Conservation (phyloP, 2,797 vertebrate species). For the Neosalanx taihuensis region DNA sequence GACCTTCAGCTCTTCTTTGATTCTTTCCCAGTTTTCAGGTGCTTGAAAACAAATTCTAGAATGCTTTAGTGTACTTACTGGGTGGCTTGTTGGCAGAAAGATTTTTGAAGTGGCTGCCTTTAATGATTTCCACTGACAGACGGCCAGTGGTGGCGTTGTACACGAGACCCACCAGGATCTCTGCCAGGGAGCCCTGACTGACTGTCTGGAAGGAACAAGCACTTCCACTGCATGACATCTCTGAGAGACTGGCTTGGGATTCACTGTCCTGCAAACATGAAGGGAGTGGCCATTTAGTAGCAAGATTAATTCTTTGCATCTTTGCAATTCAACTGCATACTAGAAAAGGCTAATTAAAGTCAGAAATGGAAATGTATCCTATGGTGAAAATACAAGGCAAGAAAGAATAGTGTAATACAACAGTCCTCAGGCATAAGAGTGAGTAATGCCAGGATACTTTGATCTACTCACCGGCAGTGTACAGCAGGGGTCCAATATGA, state of each 20-base stretch:
- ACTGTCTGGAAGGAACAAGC: constrained; percentile 95
- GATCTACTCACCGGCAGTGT: constrained; percentile 84
- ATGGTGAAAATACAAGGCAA: too few species aligned
- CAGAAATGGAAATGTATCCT: too few species aligned
- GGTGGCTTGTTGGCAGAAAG: constrained; percentile 96
- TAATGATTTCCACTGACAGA: constrained; percentile 96
- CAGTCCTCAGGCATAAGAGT: neutral
- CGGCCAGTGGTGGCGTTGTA: constrained; percentile 98
- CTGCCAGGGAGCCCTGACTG: constrained; percentile 86
- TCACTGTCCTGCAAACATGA: constrained; percentile 80
- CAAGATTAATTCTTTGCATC: too few species aligned
- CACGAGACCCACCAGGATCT: constrained; percentile 93
- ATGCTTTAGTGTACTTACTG: constrained; percentile 84
- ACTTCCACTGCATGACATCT: constrained; percentile 91
- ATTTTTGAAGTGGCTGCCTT: constrained; percentile 98
- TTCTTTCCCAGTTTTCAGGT: neutral
- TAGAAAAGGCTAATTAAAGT: too few species aligned
- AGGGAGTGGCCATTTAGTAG: too few species aligned
- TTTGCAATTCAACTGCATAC: too few species aligned
- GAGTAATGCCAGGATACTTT: neutral
- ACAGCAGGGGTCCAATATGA: constrained; percentile 91
- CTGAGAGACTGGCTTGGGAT: constrained; percentile 91
- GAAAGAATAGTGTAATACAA: neutral
- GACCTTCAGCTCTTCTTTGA: neutral
- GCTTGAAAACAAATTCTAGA: constrained; percentile 48